Conservation (phyloP, 2,888 invertebrate species). For the Tenthredo livida region DNA sequence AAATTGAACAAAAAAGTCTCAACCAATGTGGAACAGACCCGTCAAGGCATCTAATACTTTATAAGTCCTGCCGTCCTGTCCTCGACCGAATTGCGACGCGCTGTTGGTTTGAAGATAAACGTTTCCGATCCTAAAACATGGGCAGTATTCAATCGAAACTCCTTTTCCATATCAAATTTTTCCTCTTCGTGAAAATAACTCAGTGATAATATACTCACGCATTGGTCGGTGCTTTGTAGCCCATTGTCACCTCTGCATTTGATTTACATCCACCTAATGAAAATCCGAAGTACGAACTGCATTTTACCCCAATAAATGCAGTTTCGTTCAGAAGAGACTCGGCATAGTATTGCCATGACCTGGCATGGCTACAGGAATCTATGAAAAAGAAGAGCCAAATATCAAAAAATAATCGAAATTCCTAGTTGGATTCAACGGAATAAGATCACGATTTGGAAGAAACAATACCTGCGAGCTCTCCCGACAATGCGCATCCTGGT, state of each 20-base stretch:
- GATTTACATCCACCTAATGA: constrained; percentile 51
- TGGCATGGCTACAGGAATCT: constrained; percentile 81
- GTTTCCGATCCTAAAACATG: constrained; percentile 61
- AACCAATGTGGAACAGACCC: no score
- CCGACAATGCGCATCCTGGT: constrained; percentile 76
- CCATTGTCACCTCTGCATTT: constrained; percentile 60
- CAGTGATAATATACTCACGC: neutral
- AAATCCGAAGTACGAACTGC: constrained; percentile 51
- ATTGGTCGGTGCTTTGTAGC: neutral
- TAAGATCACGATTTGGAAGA: neutral
- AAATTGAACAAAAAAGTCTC: neutral
- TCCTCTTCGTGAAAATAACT: neutral
- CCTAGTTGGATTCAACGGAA: neutral
- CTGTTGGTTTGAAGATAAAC: constrained; percentile 63
- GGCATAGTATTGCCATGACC: constrained; percentile 79
- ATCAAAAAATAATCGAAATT: neutral
- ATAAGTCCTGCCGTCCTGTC: neutral
- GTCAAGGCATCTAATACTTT: no score
- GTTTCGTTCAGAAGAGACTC: constrained; percentile 72
- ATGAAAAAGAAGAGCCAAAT: neutral
- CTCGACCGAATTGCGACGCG: constrained; percentile 61
- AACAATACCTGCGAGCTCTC: neutral
- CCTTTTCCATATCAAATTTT: neutral
- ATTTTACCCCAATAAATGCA: constrained; percentile 54
- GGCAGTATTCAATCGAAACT: neutral